Base-by-base conservation (phyloP, 1,140 invertebrate species). In the Proctacanthus coquilletti region DNA sequence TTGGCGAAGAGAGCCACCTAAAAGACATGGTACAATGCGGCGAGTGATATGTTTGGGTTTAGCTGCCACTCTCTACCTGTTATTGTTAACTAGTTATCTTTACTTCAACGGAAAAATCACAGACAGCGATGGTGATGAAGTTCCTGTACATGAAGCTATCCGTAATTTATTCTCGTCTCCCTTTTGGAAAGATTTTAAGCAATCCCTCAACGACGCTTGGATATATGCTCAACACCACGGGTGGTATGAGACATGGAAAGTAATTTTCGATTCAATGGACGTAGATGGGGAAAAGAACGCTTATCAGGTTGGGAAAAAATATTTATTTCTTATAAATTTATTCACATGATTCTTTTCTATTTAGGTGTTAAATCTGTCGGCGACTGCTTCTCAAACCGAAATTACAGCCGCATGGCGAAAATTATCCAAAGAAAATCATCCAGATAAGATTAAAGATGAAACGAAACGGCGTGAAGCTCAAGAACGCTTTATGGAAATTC, bases 121-220 rank as follows among this genome's bases (percentile, higher is more conserved):
- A 1, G 84, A 88, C 49, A 77, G 76, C 36, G 78, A 92, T 42
- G 89, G 87, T 4, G 84, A 92, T 46, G 77, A 84, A 52, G 75
- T 92, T 1, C 86, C 84, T 39, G 58, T 92, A 5, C 74, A 84
- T 36, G 89, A 94, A 57, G 87, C 88, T 1, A 44, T 92, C 1
- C 70, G 80, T 45, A 85, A 95, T 58, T 89, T 96, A 52, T 77
- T 94, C 39, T 87, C 82, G 2, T 91, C 87, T 8, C 85, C 86
- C 9, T 75, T 72, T 72, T 77, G 74, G 74, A 64, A 69, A 11
- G 76, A 87, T 44, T 66, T 84, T 17, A 76, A 78, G 49, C 72
- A 80, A 49, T 75, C 77, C 2, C 49, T 93, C 1, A 55, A 69
- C n/a, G 75, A 83, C 33, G 73, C 84, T 1, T 87, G 78, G 62